Base-by-base conservation (phyloP, 2,888 invertebrate genomes). In the Taphrorychus bicolor region DNA sequence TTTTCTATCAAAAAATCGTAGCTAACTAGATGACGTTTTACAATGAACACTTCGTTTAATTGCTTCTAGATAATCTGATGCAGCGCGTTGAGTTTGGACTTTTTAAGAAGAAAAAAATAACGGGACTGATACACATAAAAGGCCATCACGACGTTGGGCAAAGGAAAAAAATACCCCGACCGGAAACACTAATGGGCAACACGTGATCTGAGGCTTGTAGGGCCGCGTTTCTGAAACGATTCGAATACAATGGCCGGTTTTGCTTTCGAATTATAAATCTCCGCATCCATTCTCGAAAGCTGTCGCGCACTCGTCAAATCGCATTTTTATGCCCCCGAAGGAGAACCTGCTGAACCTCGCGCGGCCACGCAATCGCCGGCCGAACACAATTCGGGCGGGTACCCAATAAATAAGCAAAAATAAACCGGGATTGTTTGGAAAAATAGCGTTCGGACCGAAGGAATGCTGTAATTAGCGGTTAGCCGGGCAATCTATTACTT, bases 131-230 rank as follows among this genome's bases (percentile, higher is more conserved):
- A 45, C 45, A 2, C 1, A 45, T 45, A 45, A 45, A 45, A 45
- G 45, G 45, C 45, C 45, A 45, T 45, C 45, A 45, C 45, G 45
- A 45, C 17, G 45, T 14, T 14, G 45, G 14, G 17, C 5, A 7
- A 45, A 5, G 14, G 45, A 14, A 65, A 65, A 65, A 59, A 57
- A 61, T 41, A 32, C 70, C 70, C 70, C 76, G 76, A 79, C 80
- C 80, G 80, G 81, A 81, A 81, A 76, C 80, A 80, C 79, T 82
- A 81, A 82, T 81, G 81, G 81, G 75, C 76, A 79, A 80, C 81
- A 81, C 81, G 82, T 82, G 81, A 82, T 80, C 79, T 79, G 80
- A 79, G 79, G 79, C 79, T 45, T 48, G 65, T 59, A 59, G 65
- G 54, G 59, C 45, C 59, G 65, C 65, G 74, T 72, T 71, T 73